Evolutionary conservation across 2,113 vertebrate species (phyloP).

Genomic region (Pholis gunnellus): DNA sequence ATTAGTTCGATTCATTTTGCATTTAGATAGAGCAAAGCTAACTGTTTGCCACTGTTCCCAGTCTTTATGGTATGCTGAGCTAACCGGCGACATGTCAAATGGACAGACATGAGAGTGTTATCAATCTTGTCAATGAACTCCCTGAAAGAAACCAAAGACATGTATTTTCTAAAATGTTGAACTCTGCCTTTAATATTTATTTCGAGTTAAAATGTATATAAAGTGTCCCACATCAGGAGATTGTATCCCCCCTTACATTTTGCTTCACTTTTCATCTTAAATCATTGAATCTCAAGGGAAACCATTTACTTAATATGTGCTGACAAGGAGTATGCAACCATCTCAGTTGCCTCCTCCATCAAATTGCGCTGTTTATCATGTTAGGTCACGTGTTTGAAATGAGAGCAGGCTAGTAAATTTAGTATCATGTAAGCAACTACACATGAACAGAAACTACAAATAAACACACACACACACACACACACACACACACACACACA

Average conservation of each 20-base stretch:
- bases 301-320: slow-evolving; percentile 8
- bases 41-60: not conserved
- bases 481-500: slow-evolving; percentile 3
- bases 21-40: not conserved
- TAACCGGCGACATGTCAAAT: not conserved
- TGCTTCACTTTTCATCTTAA: slow-evolving; percentile 8
- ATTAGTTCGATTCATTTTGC: not conserved
- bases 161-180: not conserved
- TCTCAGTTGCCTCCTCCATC: not conserved
- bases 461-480: slow-evolving; percentile 9
- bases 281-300: slow-evolving; percentile 15
- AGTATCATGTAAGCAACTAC: slow-evolving; percentile 8
- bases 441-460: not conserved
- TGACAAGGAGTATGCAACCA: not conserved
- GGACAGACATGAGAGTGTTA: not conserved
- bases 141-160: too few species aligned
- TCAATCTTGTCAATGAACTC: not conserved
- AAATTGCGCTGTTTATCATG: slow-evolving; percentile 42
- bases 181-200: not conserved
- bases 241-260: not conserved
- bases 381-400: slow-evolving; percentile 55
- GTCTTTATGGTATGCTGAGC: not conserved
- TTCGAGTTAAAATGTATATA: not conserved
- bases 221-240: not conserved
- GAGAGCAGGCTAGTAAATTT: slow-evolving; percentile 39